Conservation (phyloP, 2,888 invertebrate genomes). For the Athalia circularis region DNA sequence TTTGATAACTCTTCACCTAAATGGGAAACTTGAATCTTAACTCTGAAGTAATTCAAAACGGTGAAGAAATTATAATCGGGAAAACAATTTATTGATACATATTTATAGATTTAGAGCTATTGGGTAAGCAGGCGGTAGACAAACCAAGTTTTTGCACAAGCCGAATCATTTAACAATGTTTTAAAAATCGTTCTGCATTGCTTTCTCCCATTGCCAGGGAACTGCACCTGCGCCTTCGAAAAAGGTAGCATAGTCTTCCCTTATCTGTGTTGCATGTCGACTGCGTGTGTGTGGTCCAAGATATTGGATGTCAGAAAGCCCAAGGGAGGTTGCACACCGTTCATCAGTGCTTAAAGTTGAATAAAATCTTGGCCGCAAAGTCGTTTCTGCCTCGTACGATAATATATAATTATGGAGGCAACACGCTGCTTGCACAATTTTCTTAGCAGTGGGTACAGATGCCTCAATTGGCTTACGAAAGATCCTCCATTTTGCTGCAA, state of each 20-base stretch:
- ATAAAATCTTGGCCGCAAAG: neutral
- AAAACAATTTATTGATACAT: too few relatives aligned
- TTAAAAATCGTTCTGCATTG: conserved; percentile 16
- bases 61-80: too few relatives aligned
- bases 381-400: conserved; percentile 6
- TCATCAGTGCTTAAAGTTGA: conserved; percentile 8
- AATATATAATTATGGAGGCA: conserved; percentile 50
- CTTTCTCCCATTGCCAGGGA: conserved; percentile 40
- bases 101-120: too few relatives aligned
- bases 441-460: conserved; percentile 29
- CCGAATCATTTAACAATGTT: too few relatives aligned
- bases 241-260: conserved; percentile 24
- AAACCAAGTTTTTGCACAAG: too few relatives aligned
- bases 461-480: conserved; percentile 49
- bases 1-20: too few relatives aligned
- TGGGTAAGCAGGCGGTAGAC: too few relatives aligned
- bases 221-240: conserved; percentile 32
- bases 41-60: too few relatives aligned
- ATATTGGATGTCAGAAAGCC: neutral
- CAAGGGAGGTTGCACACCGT: neutral
- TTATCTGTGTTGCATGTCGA: neutral
- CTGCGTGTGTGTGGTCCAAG: neutral
- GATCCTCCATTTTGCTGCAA: conserved; percentile 49
- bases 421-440: conserved; percentile 49
- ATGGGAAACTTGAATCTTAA: too few relatives aligned